Evolutionary conservation across 1,140 invertebrate genomes (phyloP).

Genomic region (Drosophila pruinosa): DNA sequence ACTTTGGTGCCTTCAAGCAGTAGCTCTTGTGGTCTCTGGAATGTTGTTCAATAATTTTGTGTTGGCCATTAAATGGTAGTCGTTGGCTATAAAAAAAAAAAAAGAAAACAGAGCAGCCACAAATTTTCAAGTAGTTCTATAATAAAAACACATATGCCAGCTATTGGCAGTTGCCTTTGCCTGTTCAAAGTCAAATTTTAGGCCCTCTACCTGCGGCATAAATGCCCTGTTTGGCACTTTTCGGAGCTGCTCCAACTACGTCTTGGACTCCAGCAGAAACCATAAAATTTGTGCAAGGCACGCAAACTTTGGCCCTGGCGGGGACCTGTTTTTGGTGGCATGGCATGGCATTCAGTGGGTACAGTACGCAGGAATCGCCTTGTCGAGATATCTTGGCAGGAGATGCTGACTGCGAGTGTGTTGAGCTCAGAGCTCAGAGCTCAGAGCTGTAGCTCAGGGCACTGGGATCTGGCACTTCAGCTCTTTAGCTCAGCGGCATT

Average conservation of each 20-base stretch:
- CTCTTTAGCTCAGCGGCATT: conserved; percentile 52
- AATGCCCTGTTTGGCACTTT: conserved; percentile 30
- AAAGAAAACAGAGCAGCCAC: too few relatives aligned
- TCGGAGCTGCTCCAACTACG: not conserved
- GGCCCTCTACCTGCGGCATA: conserved; percentile 30
- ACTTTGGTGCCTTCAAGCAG: not conserved
- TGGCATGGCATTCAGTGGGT: conserved; percentile 28
- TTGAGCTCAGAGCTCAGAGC: not conserved
- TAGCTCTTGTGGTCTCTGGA: not conserved
- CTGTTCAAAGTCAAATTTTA: conserved; percentile 11
- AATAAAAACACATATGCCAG: not conserved
- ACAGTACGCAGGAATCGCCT: conserved; percentile 54
- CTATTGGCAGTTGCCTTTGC: not conserved
- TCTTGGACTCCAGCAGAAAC: conserved; percentile 18
- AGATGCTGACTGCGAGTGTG: conserved; percentile 8
- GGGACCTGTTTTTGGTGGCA: conserved; percentile 58
- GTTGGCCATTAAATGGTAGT: not conserved
- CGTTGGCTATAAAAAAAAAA: conserved; percentile 18
- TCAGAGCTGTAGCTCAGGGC: conserved; percentile 6
- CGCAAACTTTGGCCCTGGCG: conserved; percentile 70
- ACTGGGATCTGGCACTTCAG: conserved; percentile 59
- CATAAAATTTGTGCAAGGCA: conserved; percentile 68
- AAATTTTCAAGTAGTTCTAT: conserved; percentile 10
- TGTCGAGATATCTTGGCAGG: conserved; percentile 30
- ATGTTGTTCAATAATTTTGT: conserved; percentile 22